A percentile compares a stretch with the other conserved stretches of the same genome.
phyloP scores from a whole-genome alignment of 2,888 invertebrate genomes.

The Sepioteuthis lessoniana region DNA sequence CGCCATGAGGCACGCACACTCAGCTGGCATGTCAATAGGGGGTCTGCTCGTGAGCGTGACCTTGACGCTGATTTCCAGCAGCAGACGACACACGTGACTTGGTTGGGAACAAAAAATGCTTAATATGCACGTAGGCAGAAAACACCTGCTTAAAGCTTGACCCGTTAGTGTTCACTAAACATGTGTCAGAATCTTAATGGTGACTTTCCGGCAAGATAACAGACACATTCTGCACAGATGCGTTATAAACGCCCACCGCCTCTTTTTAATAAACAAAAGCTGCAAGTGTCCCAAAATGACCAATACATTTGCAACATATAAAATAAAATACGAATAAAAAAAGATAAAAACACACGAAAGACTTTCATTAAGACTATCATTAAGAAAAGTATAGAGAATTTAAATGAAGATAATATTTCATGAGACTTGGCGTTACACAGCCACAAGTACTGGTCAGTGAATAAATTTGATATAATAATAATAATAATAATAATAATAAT shows the following conservation, averaged over 20 bases:
- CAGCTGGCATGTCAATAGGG: neutral
- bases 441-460: too few relatives aligned
- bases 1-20: neutral
- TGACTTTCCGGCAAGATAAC: neutral
- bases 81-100: neutral
- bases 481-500: too few relatives aligned
- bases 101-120: neutral
- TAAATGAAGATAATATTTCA: too few relatives aligned
- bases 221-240: neutral
- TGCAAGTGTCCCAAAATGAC: too few relatives aligned
- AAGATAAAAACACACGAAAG: too few relatives aligned
- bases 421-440: too few relatives aligned
- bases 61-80: neutral
- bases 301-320: neutral
- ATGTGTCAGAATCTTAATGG: neutral
- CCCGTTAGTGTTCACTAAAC: neutral
- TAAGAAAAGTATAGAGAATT: too few relatives aligned
- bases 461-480: too few relatives aligned
- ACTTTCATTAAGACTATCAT: too few relatives aligned
- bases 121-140: neutral
- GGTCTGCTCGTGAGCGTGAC: neutral
- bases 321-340: too few relatives aligned
- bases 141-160: neutral
- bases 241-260: neutral
- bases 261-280: too few relatives aligned